These are phyloP conservation scores for Pocillopora verrucosa DNA, from an alignment of 64 coral and sea anemone genomes.

Conservation along the genomic window DNA sequence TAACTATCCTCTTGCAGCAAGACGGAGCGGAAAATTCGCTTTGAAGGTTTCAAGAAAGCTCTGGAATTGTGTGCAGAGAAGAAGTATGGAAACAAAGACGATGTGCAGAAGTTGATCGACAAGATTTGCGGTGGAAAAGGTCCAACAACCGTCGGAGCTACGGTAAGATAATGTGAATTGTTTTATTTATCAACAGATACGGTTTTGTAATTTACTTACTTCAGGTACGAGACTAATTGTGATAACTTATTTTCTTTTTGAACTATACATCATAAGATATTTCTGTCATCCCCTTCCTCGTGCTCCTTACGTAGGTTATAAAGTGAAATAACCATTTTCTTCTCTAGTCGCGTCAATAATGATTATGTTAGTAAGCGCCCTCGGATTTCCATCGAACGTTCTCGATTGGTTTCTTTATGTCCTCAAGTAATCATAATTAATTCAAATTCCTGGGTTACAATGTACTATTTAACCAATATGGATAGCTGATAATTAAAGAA, in stretches of 20 bases:
- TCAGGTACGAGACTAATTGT: too few species aligned
- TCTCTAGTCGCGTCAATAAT: too few species aligned
- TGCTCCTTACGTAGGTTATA: too few species aligned
- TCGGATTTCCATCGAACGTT: neutral
- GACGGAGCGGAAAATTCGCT: slow-evolving; percentile 84
- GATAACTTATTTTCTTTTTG: too few species aligned
- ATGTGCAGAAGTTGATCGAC: slow-evolving; percentile 48
- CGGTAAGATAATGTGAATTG: slow-evolving; percentile 43
- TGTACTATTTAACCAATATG: too few species aligned
- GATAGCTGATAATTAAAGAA: too few species aligned
- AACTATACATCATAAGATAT: too few species aligned
- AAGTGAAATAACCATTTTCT: too few species aligned
- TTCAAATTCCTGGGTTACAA: too few species aligned
- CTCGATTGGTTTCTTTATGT: neutral
- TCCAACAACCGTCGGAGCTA: slow-evolving; percentile 59
- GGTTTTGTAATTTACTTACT: too few species aligned
- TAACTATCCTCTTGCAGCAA: slow-evolving; percentile 60
- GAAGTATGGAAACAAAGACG: slow-evolving; percentile 50
- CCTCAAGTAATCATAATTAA: neutral
- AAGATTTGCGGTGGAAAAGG: slow-evolving; percentile 84
- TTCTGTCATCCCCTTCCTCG: too few species aligned
- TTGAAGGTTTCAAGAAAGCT: slow-evolving; percentile 71
- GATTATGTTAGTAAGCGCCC: too few species aligned
- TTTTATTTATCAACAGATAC: neutral
- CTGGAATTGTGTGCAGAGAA: slow-evolving; percentile 76